Percentiles rank a stretch among this genome's conserved stretches.
Conservation (phyloP, 1,140 invertebrate species). For the Coptotermes formosanus region DNA sequence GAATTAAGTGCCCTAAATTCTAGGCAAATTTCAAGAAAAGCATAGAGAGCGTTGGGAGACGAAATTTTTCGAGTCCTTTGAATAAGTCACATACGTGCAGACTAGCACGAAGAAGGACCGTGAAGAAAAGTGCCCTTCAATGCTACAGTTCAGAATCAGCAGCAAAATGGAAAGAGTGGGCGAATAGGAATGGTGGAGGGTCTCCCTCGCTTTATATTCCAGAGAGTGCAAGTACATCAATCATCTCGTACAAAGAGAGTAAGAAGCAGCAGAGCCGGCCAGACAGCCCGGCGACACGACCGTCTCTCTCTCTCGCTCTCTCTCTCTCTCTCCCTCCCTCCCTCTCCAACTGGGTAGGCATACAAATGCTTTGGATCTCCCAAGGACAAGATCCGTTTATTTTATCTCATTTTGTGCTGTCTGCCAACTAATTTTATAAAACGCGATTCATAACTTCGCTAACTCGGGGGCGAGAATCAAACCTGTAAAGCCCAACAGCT, state of each 20-base stretch:
- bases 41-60: background rate
- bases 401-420: background rate
- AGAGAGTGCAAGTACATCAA: conserved; percentile 7
- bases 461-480: background rate
- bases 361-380: background rate
- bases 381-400: background rate
- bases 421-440: background rate
- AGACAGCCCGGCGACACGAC: conserved; percentile 4
- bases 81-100: background rate
- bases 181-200: background rate
- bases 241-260: conserved; percentile 8
- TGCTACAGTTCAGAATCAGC: background rate
- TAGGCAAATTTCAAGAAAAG: background rate
- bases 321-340: background rate
- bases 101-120: background rate
- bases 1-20: too few species aligned
- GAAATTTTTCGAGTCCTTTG: background rate
- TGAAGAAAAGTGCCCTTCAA: background rate
- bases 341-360: background rate
- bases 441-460: background rate
- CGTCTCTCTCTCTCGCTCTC: background rate
- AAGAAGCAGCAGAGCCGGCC: background rate
- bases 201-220: background rate
- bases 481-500: background rate
- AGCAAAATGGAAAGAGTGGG: background rate